Percentiles rank a stretch among this genome's conserved stretches.
Evolutionary conservation across 37 sponge, comb jelly and placozoan genomes (phyloP).

Genomic region (Spongilla lacustris): DNA sequence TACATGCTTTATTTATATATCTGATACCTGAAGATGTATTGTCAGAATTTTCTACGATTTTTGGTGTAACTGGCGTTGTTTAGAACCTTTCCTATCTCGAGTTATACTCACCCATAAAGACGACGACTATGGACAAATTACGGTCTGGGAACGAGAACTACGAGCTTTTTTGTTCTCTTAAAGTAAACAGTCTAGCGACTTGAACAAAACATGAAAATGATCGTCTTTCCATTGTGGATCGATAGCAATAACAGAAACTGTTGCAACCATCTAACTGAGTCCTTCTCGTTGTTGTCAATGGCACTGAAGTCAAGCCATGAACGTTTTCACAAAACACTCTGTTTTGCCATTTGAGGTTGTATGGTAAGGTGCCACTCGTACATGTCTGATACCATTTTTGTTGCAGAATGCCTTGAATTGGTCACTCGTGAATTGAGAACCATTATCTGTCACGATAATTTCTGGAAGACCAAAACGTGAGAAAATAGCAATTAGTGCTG

Average conservation of each 20-base stretch:
- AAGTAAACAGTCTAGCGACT: no score
- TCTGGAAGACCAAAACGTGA: constrained; percentile 27
- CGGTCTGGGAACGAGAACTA: no score
- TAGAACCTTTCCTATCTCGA: no score
- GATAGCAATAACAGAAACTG: neutral
- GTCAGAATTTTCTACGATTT: no score
- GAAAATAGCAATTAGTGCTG: neutral
- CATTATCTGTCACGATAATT: constrained; percentile 44
- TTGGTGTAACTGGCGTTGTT: no score
- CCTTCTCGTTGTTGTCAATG: neutral
- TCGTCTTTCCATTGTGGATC: no score
- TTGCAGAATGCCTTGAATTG: constrained; percentile 28
- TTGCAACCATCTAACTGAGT: neutral
- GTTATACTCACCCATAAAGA: no score
- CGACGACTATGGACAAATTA: no score
- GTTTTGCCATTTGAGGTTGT: constrained; percentile 41
- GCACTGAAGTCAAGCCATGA: constrained; percentile 14
- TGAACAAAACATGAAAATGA: no score
- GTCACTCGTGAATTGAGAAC: constrained; percentile 33
- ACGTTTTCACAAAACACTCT: constrained; percentile 33
- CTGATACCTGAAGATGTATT: no score
- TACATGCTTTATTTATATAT: no score
- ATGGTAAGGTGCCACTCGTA: constrained; percentile 29
- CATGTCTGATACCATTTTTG: constrained; percentile 31
- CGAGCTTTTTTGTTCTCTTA: no score